Evolutionary conservation across 30 jellyfish, hydroid and myxozoan genomes (phyloP).

Genomic region (Turritopsis rubra): DNA sequence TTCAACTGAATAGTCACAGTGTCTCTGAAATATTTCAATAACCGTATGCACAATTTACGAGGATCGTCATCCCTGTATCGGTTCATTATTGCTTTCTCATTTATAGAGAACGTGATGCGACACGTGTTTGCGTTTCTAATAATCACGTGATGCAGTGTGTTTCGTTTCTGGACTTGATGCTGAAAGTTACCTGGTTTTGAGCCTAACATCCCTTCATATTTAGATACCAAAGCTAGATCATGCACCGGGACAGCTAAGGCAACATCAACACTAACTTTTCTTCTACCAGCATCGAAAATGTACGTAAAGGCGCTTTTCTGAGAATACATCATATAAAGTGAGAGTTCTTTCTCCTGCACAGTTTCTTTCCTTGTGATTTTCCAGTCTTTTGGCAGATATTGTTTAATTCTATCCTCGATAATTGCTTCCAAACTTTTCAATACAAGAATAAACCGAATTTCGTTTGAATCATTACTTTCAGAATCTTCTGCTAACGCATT

Average conservation of each 20-base stretch:
- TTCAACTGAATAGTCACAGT: not conserved
- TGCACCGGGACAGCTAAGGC: constrained; percentile 2
- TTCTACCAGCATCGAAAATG: not conserved
- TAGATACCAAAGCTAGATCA: not conserved
- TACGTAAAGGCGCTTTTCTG: constrained; percentile 2
- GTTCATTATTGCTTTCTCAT: not conserved
- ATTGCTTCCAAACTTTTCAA: not conserved
- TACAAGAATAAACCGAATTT: not conserved
- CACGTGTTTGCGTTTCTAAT: not conserved
- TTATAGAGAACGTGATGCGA: not conserved
- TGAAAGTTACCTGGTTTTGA: not conserved
- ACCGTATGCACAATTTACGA: not conserved
- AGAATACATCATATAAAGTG: not conserved
- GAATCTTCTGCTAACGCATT: not conserved
- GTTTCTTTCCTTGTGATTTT: not conserved
- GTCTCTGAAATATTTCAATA: not conserved
- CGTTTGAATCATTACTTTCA: not conserved
- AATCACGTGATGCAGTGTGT: not conserved
- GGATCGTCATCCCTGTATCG: not conserved
- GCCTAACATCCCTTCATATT: not conserved
- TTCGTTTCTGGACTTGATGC: not conserved
- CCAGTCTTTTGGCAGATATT: not conserved
- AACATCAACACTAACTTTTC: not conserved
- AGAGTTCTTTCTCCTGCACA: not conserved
- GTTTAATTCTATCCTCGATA: not conserved